A percentile compares a stretch with the other conserved stretches of the same genome.
Conservation (phyloP, 2,888 invertebrate genomes). For the Hemistola chrysoprasaria region DNA sequence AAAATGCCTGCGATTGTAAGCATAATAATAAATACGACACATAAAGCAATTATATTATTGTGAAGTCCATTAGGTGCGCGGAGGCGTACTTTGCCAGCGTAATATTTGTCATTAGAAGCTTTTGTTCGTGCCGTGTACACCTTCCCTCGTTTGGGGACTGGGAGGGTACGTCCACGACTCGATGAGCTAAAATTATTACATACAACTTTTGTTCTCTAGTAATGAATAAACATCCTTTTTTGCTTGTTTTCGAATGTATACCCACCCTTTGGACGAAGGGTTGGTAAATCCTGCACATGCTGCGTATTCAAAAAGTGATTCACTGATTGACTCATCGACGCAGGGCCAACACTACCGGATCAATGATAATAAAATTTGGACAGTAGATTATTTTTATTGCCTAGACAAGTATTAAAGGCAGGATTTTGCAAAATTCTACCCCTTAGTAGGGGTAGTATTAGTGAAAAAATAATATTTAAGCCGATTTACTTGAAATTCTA, state of each 20-base stretch:
- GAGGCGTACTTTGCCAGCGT: constrained; percentile 54
- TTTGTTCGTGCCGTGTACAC: constrained; percentile 59
- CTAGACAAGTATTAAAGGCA: too few relatives aligned
- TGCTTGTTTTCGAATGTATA: constrained; percentile 61
- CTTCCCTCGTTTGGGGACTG: constrained; percentile 41
- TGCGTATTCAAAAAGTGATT: constrained; percentile 1
- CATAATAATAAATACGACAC: constrained; percentile 47
- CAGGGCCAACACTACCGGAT: too few relatives aligned
- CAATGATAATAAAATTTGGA: too few relatives aligned
- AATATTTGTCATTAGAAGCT: constrained; percentile 75
- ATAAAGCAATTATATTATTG: constrained; percentile 57
- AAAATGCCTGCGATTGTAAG: too few relatives aligned
- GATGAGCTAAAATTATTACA: constrained; percentile 66
- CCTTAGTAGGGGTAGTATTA: too few relatives aligned
- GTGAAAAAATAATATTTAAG: too few relatives aligned
- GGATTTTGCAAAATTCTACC: too few relatives aligned
- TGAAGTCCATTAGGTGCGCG: constrained; percentile 67
- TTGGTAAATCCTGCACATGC: constrained; percentile 11
- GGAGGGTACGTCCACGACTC: constrained; percentile 47
- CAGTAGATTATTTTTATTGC: too few relatives aligned
- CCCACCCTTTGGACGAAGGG: constrained; percentile 56
- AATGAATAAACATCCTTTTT: constrained; percentile 49
- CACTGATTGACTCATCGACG: too few relatives aligned
- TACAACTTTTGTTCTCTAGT: constrained; percentile 56
- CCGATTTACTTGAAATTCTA: too few relatives aligned